These are phyloP conservation scores for western clawed frog (Xenopus tropicalis) DNA, from an alignment of 2,113 vertebrate genomes.

Conservation along the genomic window DNA sequence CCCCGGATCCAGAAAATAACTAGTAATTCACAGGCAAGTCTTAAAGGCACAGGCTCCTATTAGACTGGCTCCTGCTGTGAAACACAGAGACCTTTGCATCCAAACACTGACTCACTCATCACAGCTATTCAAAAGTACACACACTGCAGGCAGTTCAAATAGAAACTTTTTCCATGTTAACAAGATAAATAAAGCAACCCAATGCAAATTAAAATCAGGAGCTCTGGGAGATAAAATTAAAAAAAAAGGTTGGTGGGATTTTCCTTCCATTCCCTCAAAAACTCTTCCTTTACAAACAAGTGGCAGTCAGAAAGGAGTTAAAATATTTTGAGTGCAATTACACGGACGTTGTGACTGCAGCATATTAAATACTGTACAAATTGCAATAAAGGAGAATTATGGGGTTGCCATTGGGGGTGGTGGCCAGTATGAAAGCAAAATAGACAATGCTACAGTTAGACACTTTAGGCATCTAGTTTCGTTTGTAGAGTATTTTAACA, in stretches of 20 bases:
- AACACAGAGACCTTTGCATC: constrained; percentile 30
- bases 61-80: constrained; percentile 1
- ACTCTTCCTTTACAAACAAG: neutral
- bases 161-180: constrained; percentile 22
- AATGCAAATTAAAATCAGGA: neutral
- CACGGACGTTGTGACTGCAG: no score
- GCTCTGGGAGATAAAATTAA: neutral
- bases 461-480: no score
- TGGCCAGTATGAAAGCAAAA: no score
- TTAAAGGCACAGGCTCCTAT: constrained; percentile 11
- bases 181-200: constrained; percentile 8
- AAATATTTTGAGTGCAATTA: neutral
- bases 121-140: constrained; percentile 20
- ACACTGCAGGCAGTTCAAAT: constrained; percentile 8
- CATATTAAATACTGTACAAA: no score
- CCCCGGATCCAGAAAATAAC: constrained; percentile 61
- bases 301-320: neutral
- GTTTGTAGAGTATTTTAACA: no score
- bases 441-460: no score
- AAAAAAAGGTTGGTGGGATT: neutral
- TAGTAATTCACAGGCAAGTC: constrained; percentile 16
- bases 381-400: no score
- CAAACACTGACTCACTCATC: constrained; percentile 31
- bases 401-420: no score
- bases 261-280: neutral